Evolutionary conservation across 2,113 vertebrate species (phyloP).

Genomic region (Crotalus tigris): DNA sequence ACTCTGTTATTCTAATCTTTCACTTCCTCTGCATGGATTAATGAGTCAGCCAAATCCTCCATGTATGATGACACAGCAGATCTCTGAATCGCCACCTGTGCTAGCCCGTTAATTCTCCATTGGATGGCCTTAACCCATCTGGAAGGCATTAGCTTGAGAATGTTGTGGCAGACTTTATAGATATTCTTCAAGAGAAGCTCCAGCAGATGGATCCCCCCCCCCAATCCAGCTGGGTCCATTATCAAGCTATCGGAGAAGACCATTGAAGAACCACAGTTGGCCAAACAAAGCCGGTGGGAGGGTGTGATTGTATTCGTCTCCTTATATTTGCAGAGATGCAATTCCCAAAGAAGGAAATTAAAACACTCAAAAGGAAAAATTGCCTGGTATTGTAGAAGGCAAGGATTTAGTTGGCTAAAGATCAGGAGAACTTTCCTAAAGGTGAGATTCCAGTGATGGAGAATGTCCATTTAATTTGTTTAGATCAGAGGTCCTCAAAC

Average conservation of each 20-base stretch:
- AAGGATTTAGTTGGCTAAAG: constrained; percentile 50
- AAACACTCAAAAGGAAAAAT: constrained; percentile 59
- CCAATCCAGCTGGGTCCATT: too few relatives aligned
- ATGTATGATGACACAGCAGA: too few relatives aligned
- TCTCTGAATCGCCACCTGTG: too few relatives aligned
- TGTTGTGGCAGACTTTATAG: too few relatives aligned
- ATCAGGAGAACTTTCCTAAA: constrained; percentile 43
- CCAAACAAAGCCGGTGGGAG: constrained; percentile 32
- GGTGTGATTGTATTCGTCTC: constrained; percentile 46
- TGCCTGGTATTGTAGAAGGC: constrained; percentile 48
- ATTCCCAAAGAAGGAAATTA: constrained; percentile 51
- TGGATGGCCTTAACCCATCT: too few relatives aligned
- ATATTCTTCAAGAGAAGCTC: too few relatives aligned
- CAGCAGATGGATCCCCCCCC: too few relatives aligned
- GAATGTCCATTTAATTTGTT: neutral
- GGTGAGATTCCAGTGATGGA: constrained; percentile 11
- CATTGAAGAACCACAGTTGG: constrained; percentile 53
- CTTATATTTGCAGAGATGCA: constrained; percentile 49
- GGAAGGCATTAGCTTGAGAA: too few relatives aligned
- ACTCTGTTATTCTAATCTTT: too few relatives aligned
- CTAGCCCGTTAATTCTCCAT: too few relatives aligned
- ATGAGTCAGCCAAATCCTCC: neutral
- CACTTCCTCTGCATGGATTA: neutral
- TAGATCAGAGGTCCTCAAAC: neutral
- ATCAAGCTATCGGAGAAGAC: constrained; percentile 18